A percentile compares a stretch with the other conserved stretches of the same genome.
phyloP scores from a whole-genome alignment of 1,140 invertebrate species.

The Pectinophora gossypiella region DNA sequence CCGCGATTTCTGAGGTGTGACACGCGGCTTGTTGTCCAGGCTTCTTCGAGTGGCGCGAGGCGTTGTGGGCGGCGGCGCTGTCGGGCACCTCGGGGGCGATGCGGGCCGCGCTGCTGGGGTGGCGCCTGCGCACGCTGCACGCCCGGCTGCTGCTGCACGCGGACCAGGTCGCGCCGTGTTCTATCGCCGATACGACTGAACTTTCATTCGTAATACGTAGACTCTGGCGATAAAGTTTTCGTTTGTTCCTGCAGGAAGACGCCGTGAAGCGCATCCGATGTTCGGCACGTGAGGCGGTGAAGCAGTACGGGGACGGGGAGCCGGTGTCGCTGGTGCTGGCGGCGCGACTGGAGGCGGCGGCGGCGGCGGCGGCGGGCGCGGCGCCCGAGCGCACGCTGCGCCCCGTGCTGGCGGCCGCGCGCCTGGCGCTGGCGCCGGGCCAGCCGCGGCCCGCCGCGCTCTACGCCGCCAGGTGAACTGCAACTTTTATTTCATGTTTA shows the following conservation, averaged over 20 bases:
- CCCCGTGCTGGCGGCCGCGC: constrained; percentile 14
- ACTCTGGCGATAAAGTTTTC: too few relatives aligned
- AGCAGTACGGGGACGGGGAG: neutral
- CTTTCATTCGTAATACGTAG: too few relatives aligned
- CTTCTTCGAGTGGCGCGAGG: constrained; percentile 26
- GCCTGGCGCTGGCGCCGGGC: constrained; percentile 19
- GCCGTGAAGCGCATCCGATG: too few relatives aligned
- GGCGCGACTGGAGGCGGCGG: neutral
- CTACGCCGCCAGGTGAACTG: constrained; percentile 19
- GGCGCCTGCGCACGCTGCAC: constrained; percentile 39
- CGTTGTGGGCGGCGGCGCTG: constrained; percentile 33
- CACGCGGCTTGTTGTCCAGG: constrained; percentile 5
- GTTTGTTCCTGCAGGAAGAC: too few relatives aligned
- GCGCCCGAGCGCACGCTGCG: constrained; percentile 12
- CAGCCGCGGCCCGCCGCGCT: constrained; percentile 13
- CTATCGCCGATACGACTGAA: too few relatives aligned
- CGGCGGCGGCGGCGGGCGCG: constrained; percentile 6
- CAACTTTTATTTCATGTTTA: too few relatives aligned
- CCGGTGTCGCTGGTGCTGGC: neutral
- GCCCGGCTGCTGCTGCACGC: constrained; percentile 27
- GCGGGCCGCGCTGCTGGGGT: constrained; percentile 28
- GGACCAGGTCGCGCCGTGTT: too few relatives aligned
- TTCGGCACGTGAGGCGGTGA: neutral
- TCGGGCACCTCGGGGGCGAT: constrained; percentile 8
- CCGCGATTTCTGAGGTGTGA: too few relatives aligned